Base-by-base conservation (phyloP, 2,113 vertebrate genomes). In the Misgurnus anguillicaudatus region DNA sequence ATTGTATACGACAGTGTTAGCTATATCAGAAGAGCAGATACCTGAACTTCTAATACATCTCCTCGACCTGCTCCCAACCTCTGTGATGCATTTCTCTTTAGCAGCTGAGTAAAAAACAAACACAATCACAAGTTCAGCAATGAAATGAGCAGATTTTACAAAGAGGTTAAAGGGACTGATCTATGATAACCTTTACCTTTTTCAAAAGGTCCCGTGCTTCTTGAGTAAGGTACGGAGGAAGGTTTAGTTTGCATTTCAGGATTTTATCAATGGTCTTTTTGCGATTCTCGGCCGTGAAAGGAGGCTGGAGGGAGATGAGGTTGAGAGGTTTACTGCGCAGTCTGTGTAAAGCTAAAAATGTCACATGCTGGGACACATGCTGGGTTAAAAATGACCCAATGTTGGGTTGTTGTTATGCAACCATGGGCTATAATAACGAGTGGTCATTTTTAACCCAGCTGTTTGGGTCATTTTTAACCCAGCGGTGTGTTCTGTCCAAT, bases 181-280 rank as follows among this genome's bases (percentile, higher is more conserved):
- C 6, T 4, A 14, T 19, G 9, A 57, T 57, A 57, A 64, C 21
- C 2, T 53, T 42, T 91, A 98, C 96, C 95, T 96, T 97, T 94
- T 98, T 97, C 85, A 98, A 94, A 87, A 98, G 94, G 91, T 98
- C 96, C 92, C 96, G 94, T 91, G 97, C 97, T 94, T 98, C 96
- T 93, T 96, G 95, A 80, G 97, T 98, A 94, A 98, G 95, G 96
- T 98, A 98, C 91, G 97, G 97, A 91, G 97, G 97, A 92, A 98
- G 94, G 88, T 95, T 98, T 87, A 98, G 95, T 93, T 98, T 98
- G 93, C 96, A 97, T 90, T 97, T 98, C 80, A 98, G 91, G 87
- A 98, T 98, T 92, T 98, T 98, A 88, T 98, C 97, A 87, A 96
- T 98, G 2, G 97, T 98, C 91, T 97, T 98, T 91, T 98, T 98